Percentiles rank a stretch among this genome's conserved stretches.
Conservation (phyloP, 2,888 invertebrate species). For the Geophilus truncorum region DNA sequence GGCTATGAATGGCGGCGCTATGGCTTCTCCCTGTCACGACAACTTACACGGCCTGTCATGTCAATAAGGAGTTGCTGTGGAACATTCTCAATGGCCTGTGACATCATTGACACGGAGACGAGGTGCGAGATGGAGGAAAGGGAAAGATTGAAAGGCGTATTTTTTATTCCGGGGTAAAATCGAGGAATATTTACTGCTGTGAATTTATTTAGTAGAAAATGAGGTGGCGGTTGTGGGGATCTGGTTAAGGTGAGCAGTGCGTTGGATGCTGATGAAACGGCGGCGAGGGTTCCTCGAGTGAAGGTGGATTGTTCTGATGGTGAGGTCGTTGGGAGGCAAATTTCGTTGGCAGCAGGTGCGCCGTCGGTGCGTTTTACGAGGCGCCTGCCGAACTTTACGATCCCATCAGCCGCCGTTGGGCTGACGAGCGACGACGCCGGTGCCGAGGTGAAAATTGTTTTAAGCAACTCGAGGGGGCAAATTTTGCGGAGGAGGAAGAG, state of each 20-base stretch:
- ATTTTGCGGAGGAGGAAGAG: slow-evolving; percentile 28
- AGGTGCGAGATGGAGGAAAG: not conserved
- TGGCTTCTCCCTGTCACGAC: slow-evolving; percentile 21
- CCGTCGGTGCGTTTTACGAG: slow-evolving; percentile 28
- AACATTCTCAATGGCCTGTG: slow-evolving; percentile 22
- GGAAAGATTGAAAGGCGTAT: not conserved
- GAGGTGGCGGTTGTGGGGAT: not conserved
- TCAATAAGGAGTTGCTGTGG: slow-evolving; percentile 20
- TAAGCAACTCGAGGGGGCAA: slow-evolving; percentile 28
- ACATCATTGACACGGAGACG: slow-evolving; percentile 8
- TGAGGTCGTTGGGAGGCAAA: slow-evolving; percentile 30
- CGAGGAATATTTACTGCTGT: not conserved
- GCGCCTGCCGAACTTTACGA: slow-evolving; percentile 29
- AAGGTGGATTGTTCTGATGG: slow-evolving; percentile 1
- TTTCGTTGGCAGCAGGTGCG: slow-evolving; percentile 31
- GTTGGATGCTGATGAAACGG: slow-evolving; percentile 29
- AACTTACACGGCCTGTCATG: slow-evolving; percentile 12
- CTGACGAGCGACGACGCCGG: slow-evolving; percentile 28
- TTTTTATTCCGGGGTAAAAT: not conserved
- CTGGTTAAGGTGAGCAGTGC: slow-evolving; percentile 21
- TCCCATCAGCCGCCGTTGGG: slow-evolving; percentile 30
- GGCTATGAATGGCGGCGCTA: slow-evolving; percentile 25
- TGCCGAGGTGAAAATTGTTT: slow-evolving; percentile 32
- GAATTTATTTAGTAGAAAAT: slow-evolving; percentile 8
- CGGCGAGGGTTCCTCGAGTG: not conserved